Base-by-base conservation (phyloP, 2,113 vertebrate genomes). In the Saguinus midas region DNA sequence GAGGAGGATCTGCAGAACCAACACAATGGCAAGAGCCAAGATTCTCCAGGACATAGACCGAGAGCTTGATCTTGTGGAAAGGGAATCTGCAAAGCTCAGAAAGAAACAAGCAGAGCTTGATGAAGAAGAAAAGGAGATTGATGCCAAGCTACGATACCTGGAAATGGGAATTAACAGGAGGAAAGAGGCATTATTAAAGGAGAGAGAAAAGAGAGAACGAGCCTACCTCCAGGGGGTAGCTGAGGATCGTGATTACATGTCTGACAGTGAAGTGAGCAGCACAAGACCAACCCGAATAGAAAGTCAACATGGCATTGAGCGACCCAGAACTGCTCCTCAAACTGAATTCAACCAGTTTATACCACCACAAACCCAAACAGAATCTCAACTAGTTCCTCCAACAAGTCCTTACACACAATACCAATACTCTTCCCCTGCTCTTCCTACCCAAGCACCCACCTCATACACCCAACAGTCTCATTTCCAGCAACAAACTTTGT, bases 101-200 rank as follows among this genome's bases (percentile, higher is more conserved):
- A 99, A 99, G 97, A 99, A 99, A 97, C 99, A 99, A 98, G 99
- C 99, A 95, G 99, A 99, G 97, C 98, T 99, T 79, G 99, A 99
- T 97, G 99, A 99, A 97, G 99, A 99, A 93, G 99, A 99, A 97
- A 99, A 99, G 96, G 99, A 99, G 98, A 99, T 99, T 95, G 99
- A 99, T 96, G 99, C 99, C 95, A 99, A 99, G 87, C 97, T 99
- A 88, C 99, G 99, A 92, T 99, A 99, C 98, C 98, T 99, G 92
- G 99, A 99, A 98, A 99, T 99, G 99, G 99, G 99, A 95, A 99
- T 99, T 98, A 99, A 99, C 96, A 98, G 99, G 68, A 99, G 99
- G 87, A 99, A 99, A 98, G 99, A 99, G 95, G 99, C 99, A n/a
- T 98, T 99, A 61, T 98, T 99, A 79, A 99, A 99, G 97, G 99